A percentile compares a stretch with the other conserved stretches of the same genome.
Evolutionary conservation across 2,113 vertebrate genomes (phyloP).

Genomic region (Motacilla alba): DNA sequence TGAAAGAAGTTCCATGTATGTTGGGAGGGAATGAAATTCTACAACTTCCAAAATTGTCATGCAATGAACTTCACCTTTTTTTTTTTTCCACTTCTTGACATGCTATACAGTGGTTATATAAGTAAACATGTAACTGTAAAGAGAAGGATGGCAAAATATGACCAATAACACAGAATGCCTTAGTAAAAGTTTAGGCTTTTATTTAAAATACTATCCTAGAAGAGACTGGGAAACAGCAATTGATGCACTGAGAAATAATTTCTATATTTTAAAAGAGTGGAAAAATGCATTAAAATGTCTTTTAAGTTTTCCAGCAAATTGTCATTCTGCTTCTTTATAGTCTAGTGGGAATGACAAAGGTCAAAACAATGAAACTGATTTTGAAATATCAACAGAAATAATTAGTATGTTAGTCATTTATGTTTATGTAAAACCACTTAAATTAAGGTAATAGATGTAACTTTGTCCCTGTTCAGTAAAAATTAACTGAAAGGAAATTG

Average conservation of each 20-base stretch:
- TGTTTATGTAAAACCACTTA: neutral
- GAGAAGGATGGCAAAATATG: neutral
- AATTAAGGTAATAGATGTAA: neutral
- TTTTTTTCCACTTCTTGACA: neutral
- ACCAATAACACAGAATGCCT: neutral
- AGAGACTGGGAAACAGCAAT: neutral
- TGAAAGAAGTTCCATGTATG: neutral
- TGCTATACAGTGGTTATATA: neutral
- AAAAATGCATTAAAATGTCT: slow-evolving; percentile 50
- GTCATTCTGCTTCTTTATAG: neutral
- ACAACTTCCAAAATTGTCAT: neutral
- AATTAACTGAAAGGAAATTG: neutral
- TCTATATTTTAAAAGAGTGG: neutral
- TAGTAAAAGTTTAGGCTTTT: neutral
- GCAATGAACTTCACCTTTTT: neutral
- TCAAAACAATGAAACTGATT: slow-evolving; percentile 32
- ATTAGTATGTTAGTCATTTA: neutral
- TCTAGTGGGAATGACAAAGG: slow-evolving; percentile 10
- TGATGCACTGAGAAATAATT: neutral
- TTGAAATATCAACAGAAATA: slow-evolving; percentile 6
- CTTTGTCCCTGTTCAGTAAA: neutral
- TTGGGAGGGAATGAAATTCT: neutral
- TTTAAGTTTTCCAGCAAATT: neutral
- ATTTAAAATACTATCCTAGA: neutral
- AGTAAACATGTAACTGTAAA: neutral